Conservation (phyloP, 2,113 vertebrate genomes). For the Nematolebias whitei region DNA sequence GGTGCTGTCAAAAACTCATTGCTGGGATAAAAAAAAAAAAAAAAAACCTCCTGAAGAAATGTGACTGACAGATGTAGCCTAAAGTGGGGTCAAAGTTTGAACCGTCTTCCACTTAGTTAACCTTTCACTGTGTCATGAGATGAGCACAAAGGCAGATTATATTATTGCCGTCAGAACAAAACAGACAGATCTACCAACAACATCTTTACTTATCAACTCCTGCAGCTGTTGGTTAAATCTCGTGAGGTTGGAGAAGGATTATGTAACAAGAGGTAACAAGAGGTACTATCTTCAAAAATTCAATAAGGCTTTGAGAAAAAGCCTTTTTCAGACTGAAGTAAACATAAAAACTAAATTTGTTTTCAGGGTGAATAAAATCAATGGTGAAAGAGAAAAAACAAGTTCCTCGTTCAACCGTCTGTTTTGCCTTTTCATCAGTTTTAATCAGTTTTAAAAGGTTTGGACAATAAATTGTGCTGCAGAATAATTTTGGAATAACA, state of each 20-base stretch:
- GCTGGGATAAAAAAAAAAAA: constrained; percentile 23
- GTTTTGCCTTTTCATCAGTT: constrained; percentile 1
- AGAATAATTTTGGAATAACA: neutral
- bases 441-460: neutral
- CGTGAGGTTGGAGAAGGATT: constrained; percentile 18
- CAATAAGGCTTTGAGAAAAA: neutral
- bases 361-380: constrained; percentile 30
- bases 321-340: neutral
- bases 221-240: constrained; percentile 30
- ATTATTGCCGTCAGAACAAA: constrained; percentile 22
- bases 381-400: constrained; percentile 19
- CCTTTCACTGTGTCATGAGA: constrained; percentile 23
- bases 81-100: constrained; percentile 8
- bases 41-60: constrained; percentile 2
- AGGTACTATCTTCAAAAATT: neutral
- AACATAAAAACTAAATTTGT: neutral
- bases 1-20: constrained; percentile 13
- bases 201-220: constrained; percentile 22
- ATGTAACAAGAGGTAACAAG: constrained; percentile 1
- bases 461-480: neutral
- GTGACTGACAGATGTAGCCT: constrained; percentile 30
- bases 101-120: constrained; percentile 16
- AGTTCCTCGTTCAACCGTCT: neutral
- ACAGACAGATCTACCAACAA: constrained; percentile 12
- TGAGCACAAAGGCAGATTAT: constrained; percentile 27